phyloP scores from a whole-genome alignment of 2,113 vertebrate genomes.

The Cheilinus undulatus region DNA sequence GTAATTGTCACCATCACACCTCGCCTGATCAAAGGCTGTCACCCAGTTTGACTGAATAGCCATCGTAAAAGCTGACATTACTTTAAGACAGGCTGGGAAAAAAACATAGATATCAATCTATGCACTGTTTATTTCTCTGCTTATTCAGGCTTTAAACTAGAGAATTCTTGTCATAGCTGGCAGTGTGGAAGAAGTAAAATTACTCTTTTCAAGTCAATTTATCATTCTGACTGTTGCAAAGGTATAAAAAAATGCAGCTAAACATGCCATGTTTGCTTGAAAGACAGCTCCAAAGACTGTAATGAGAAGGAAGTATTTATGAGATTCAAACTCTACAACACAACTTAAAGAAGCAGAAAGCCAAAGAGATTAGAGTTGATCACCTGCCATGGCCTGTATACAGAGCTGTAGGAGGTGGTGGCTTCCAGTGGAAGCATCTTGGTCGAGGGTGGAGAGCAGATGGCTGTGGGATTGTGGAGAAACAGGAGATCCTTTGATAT shows the following conservation, averaged over 20 bases:
- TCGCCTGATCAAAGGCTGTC: constrained; percentile 31
- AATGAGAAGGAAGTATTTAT: not conserved
- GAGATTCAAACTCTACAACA: constrained; percentile 5
- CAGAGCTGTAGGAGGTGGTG: constrained; percentile 28
- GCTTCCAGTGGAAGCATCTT: constrained; percentile 56
- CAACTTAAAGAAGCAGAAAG: not conserved
- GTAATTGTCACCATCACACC: constrained; percentile 33
- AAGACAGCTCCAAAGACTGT: not conserved
- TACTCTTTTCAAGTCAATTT: not conserved
- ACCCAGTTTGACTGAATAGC: constrained; percentile 7
- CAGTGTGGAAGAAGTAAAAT: not conserved
- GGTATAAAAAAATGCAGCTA: not conserved
- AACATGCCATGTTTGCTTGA: constrained; percentile 1
- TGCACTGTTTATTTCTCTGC: constrained; percentile 4
- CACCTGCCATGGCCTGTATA: constrained; percentile 26
- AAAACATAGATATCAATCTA: not conserved
- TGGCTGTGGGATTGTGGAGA: constrained; percentile 58
- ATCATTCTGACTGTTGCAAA: not conserved
- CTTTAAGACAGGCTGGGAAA: constrained; percentile 2
- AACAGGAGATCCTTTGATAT: constrained; percentile 58
- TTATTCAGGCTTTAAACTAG: not conserved
- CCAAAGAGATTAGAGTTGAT: not conserved
- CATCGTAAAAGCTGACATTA: not conserved
- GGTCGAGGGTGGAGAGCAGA: constrained; percentile 58
- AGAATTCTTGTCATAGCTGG: constrained; percentile 1